phyloP scores from a whole-genome alignment of 2,113 vertebrate species.

The Hiodon alosoides region DNA sequence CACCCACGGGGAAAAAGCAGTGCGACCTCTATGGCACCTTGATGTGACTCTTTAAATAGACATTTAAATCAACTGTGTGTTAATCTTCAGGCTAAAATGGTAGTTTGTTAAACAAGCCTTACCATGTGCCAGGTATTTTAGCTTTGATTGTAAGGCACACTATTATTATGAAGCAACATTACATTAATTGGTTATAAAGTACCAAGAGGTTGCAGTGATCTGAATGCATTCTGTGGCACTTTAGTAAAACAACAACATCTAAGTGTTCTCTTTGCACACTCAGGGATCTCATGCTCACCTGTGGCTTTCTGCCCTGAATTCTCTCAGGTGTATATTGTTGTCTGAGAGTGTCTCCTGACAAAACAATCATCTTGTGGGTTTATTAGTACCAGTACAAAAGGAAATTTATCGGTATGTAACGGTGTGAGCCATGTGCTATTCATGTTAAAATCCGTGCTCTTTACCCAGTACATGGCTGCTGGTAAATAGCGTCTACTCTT shows the following conservation, averaged over 20 bases:
- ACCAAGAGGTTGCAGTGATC: background rate
- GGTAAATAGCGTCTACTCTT: too few relatives aligned
- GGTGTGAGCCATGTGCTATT: too few relatives aligned
- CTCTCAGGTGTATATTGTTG: background rate
- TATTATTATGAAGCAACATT: background rate
- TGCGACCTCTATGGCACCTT: conserved; percentile 38
- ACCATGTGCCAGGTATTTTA: conserved; percentile 25
- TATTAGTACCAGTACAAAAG: too few relatives aligned
- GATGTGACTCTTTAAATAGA: conserved; percentile 48
- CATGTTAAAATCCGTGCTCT: too few relatives aligned
- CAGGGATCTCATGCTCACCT: background rate
- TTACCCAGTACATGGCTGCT: too few relatives aligned
- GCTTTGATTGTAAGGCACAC: conserved; percentile 16
- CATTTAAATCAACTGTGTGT: conserved; percentile 48
- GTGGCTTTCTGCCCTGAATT: too few relatives aligned
- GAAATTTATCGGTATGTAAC: too few relatives aligned
- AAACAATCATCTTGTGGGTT: too few relatives aligned
- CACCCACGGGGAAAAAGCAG: conserved; percentile 45
- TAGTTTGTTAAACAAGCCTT: conserved; percentile 38
- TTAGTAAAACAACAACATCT: background rate
- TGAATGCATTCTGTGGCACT: background rate
- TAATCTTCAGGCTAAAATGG: conserved; percentile 32
- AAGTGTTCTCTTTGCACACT: background rate
- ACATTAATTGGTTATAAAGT: too few relatives aligned
- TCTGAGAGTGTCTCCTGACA: background rate